Evolutionary conservation across 2,113 vertebrate genomes (phyloP).

Genomic region (Cyanistes caeruleus): DNA sequence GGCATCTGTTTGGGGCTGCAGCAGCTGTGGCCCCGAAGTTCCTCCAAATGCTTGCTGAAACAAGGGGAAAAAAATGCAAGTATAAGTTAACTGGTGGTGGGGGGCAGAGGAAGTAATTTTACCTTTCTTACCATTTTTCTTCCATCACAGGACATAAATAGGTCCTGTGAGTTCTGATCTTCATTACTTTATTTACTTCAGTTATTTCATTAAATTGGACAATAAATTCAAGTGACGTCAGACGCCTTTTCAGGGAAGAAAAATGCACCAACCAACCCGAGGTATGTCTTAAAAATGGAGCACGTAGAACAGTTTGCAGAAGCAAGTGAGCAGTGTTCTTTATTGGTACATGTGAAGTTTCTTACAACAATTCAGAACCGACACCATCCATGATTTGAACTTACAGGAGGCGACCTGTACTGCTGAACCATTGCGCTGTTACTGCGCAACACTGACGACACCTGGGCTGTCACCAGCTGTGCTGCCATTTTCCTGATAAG

Average conservation of each 20-base stretch:
- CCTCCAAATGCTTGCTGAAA: slow-evolving; percentile 71
- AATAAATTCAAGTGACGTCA: neutral
- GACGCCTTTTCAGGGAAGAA: neutral
- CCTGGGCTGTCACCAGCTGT: slow-evolving; percentile 91
- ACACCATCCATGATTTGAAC: neutral
- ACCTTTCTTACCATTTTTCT: neutral
- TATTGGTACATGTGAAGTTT: neutral
- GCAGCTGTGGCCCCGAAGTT: slow-evolving; percentile 67
- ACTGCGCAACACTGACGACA: slow-evolving; percentile 87
- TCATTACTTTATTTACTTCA: neutral
- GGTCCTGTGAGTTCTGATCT: neutral
- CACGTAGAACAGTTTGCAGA: neutral
- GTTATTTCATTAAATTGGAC: neutral
- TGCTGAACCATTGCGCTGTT: slow-evolving; percentile 77
- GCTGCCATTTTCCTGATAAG: slow-evolving; percentile 93
- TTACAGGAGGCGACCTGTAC: slow-evolving; percentile 80
- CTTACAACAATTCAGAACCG: neutral
- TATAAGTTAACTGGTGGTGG: neutral
- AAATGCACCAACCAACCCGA: neutral
- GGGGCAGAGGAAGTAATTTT: neutral
- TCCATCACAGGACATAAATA: neutral
- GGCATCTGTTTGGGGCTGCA: slow-evolving; percentile 89
- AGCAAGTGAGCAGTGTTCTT: neutral
- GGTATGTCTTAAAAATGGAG: neutral
- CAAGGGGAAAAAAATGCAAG: neutral